These are phyloP conservation scores for Galleria mellonella DNA, from an alignment of 1,140 invertebrate genomes.

Conservation along the genomic window DNA sequence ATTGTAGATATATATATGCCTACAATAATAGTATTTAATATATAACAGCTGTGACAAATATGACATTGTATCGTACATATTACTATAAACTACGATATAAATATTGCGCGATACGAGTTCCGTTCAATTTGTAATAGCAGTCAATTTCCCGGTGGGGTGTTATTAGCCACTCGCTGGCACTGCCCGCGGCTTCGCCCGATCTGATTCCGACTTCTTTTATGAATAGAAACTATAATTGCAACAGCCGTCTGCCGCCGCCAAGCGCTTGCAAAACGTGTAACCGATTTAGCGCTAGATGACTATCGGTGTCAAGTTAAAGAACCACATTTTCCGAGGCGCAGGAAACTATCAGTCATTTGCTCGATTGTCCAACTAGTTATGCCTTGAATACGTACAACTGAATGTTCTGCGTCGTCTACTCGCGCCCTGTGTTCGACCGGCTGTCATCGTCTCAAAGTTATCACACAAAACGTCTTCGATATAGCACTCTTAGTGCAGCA, in stretches of 20 bases:
- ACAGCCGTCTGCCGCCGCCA: constrained; percentile 23
- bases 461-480: constrained; percentile 56
- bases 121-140: constrained; percentile 52
- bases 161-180: constrained; percentile 45
- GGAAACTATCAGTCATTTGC: constrained; percentile 46
- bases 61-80: not conserved
- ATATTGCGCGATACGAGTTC: constrained; percentile 43
- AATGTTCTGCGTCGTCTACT: constrained; percentile 3
- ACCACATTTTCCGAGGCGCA: constrained; percentile 27
- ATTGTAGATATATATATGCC: too few species aligned
- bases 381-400: too few species aligned
- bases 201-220: constrained; percentile 57
- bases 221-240: constrained; percentile 50
- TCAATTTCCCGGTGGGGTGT: constrained; percentile 46
- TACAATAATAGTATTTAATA: too few species aligned
- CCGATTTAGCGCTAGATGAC: constrained; percentile 42
- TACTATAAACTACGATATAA: constrained; percentile 26
- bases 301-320: constrained; percentile 34
- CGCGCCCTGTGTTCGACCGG: constrained; percentile 21
- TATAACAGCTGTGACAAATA: too few species aligned
- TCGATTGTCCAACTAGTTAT: constrained; percentile 28
- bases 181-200: constrained; percentile 42
- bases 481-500: constrained; percentile 56
- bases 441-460: constrained; percentile 56
- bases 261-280: constrained; percentile 40